These are phyloP conservation scores for Taeniopygia guttata DNA, from an alignment of 2,797 vertebrate species.

Conservation along the genomic window DNA sequence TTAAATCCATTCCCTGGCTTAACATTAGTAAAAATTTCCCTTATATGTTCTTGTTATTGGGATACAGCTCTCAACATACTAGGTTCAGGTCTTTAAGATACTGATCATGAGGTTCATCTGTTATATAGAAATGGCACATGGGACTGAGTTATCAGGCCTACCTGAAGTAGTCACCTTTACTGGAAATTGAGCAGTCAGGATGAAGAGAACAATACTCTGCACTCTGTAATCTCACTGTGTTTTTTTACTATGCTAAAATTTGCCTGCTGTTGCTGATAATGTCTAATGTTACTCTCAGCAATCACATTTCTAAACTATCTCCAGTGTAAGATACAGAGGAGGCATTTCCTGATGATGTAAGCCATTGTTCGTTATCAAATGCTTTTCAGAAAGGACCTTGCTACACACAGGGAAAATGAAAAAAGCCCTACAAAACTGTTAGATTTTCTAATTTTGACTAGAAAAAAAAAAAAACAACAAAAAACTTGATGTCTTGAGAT, in stretches of 20 bases:
- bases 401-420: background rate
- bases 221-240: background rate
- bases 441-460: background rate
- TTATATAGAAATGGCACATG: rapidly evolving
- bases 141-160: background rate
- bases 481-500: background rate
- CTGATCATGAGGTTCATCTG: background rate
- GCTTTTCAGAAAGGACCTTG: background rate
- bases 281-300: background rate
- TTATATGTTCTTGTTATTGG: background rate
- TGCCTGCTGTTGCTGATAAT: background rate
- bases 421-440: background rate
- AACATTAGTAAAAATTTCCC: background rate
- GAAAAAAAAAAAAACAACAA: background rate
- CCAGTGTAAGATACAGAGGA: background rate
- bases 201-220: background rate
- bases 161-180: rapidly evolving
- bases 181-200: background rate
- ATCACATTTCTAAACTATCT: background rate
- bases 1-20: background rate
- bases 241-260: background rate
- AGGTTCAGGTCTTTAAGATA: background rate
- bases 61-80: background rate
- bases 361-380: background rate
- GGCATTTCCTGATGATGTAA: background rate